phyloP scores from a whole-genome alignment of 1,140 invertebrate species.

The Zaprionus lachaisei region DNA sequence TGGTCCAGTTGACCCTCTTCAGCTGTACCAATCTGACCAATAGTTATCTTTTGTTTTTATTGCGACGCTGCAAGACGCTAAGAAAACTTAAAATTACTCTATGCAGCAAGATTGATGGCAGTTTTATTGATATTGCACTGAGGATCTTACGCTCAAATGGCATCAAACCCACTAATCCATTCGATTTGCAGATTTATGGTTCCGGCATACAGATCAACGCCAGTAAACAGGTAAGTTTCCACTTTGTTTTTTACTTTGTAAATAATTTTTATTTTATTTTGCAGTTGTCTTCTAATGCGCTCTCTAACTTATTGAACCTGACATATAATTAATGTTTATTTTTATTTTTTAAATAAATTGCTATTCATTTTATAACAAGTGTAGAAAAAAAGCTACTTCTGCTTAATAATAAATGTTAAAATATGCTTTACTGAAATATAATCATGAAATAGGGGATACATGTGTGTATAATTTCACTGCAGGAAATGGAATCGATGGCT shows the following conservation, averaged over 20 bases:
- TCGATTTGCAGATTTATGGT: background rate
- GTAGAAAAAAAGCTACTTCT: too few relatives aligned
- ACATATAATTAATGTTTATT: background rate
- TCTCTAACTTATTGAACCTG: background rate
- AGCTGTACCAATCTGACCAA: background rate
- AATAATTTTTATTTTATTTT: background rate
- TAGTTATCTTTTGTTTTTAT: background rate
- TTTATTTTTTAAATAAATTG: background rate
- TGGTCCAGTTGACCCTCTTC: constrained; percentile 2
- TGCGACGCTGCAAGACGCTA: background rate
- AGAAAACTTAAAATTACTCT: constrained; percentile 1
- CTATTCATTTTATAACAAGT: background rate
- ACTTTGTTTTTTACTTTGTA: too few relatives aligned
- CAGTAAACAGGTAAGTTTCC: background rate
- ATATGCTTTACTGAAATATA: too few relatives aligned
- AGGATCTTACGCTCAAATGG: constrained; percentile 5
- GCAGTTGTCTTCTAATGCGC: background rate
- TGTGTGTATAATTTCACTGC: too few relatives aligned
- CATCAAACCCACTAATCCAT: background rate
- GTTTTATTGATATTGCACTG: background rate
- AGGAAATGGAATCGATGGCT: too few relatives aligned
- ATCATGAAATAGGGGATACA: too few relatives aligned
- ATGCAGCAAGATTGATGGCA: background rate
- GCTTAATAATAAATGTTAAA: too few relatives aligned
- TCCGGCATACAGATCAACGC: background rate